Percentiles rank a stretch among this genome's conserved stretches.
These are phyloP conservation scores for Athrips mouffetella DNA, from an alignment of 2,888 invertebrate species.

Conservation along the genomic window DNA sequence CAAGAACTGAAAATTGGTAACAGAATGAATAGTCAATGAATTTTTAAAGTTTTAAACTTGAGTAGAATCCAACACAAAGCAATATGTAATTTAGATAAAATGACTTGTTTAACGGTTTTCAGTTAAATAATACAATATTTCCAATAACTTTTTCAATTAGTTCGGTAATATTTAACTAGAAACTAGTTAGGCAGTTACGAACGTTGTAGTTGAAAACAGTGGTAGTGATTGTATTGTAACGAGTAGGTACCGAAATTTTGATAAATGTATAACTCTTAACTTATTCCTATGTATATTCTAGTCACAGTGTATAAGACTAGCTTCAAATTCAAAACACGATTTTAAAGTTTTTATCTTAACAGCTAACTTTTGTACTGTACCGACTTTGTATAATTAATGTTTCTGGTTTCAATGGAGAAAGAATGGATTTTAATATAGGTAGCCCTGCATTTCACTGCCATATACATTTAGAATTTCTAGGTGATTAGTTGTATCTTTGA, in stretches of 20 bases:
- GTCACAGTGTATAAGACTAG: conserved; percentile 73
- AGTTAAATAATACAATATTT: conserved; percentile 13
- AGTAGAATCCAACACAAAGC: conserved; percentile 39
- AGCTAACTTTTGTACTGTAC: conserved; percentile 30
- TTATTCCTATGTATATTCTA: conserved; percentile 74
- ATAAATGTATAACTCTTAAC: conserved; percentile 57
- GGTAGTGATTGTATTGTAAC: conserved; percentile 48
- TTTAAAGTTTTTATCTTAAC: conserved; percentile 23
- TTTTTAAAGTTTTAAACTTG: conserved; percentile 21
- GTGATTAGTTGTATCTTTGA: conserved; percentile 72
- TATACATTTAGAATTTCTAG: conserved; percentile 60
- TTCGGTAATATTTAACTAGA: conserved; percentile 7
- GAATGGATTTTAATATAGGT: conserved; percentile 35
- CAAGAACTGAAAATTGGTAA: conserved; percentile 55
- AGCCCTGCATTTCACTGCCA: conserved; percentile 69
- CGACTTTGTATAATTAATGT: conserved; percentile 34
- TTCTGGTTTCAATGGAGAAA: conserved; percentile 43
- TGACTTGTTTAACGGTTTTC: conserved; percentile 12
- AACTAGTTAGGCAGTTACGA: conserved; percentile 7
- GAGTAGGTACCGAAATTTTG: conserved; percentile 52
- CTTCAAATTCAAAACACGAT: conserved; percentile 46
- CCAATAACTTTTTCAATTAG: conserved; percentile 9
- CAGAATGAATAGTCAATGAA: conserved; percentile 29
- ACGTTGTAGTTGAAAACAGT: conserved; percentile 37
- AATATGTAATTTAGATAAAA: conserved; percentile 43